Evolutionary conservation across 2,113 vertebrate genomes (phyloP), one percentile per base, ranked within the genome.

Genomic region (Pampusana beccarii): DNA sequence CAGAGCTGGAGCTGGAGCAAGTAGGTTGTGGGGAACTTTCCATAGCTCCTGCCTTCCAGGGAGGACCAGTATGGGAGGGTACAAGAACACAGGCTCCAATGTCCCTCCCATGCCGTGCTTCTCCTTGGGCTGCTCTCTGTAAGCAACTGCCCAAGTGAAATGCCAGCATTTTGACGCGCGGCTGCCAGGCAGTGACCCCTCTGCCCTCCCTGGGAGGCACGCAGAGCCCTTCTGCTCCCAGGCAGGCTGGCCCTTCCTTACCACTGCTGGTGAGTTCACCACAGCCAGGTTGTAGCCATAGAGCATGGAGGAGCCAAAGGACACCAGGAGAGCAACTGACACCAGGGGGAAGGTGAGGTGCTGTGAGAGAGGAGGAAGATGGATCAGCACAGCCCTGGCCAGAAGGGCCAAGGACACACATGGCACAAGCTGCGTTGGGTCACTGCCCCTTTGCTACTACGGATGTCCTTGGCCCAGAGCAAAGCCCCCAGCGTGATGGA

Each of bases 211-310:
- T 24, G 19, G 20, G 14, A 53, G 44, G 29, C 29, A 60, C 1
- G 7, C 20, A 36, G 75, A 44, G 38, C 42, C 3, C 5, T 57
- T 60, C 66, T 77, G 38, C 40, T 79, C 64, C 86, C 9, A 1
- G 65, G 46, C 48, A 33, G 12, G 29, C 26, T 33, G 34, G 9
- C 21, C 10, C 1, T 40, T 26, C 96, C 98, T 97, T 97, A 99
- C 99, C 98, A 86, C 90, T 3, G 98, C 97, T 0, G 99, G 99
- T 1, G 99, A 99, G 97, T 99, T 99, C 95, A 99, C 98, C 34
- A 99, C 98, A 0, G 99, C 99, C 93, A 99, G 92, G 85, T 99
- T 99, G 97, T 98, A 99, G 82, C 99, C 99, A 46, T 98, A 99
- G 50, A 99, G 98, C 98, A 98, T 98, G 64, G 99, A 99, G 88